Conservation (phyloP, 2,797 vertebrate species). For the Chiroxiphia lanceolata region DNA sequence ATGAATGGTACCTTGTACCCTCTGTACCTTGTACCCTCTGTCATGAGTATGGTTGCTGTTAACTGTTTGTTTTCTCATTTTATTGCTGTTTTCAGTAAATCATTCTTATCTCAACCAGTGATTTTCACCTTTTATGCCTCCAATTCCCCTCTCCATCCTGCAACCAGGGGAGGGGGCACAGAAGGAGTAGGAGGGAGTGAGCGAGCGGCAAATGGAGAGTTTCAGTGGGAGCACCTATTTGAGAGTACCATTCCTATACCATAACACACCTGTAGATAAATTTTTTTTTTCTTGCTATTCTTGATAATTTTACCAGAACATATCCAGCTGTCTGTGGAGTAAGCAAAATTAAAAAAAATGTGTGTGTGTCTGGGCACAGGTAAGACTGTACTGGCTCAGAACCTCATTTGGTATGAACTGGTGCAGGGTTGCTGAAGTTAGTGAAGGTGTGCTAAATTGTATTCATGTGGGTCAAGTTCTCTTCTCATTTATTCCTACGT, state of each 20-base stretch:
- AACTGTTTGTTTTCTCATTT: background rate
- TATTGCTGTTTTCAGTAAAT: background rate
- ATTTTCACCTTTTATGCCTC: background rate
- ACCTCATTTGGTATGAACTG: background rate
- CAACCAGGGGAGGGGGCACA: rapidly evolving
- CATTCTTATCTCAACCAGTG: background rate
- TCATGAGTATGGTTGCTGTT: background rate
- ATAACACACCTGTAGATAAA: background rate
- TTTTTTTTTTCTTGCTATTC: background rate
- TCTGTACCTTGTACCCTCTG: background rate
- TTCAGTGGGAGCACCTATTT: background rate
- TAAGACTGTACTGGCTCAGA: background rate
- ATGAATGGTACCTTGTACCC: background rate
- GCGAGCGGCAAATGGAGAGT: background rate
- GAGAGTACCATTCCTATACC: background rate
- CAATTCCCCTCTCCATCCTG: background rate
- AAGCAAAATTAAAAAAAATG: background rate
- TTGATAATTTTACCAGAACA: background rate
- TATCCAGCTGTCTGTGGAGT: background rate
- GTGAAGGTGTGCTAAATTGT: background rate
- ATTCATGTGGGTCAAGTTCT: background rate
- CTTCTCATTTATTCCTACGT: background rate
- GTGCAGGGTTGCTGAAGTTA: background rate
- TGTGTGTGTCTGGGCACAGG: rapidly evolving
- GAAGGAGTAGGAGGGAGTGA: background rate